Percentiles rank a stretch among this genome's conserved stretches.
Conservation (phyloP, 2,797 vertebrate species). For the Falco concolor region DNA sequence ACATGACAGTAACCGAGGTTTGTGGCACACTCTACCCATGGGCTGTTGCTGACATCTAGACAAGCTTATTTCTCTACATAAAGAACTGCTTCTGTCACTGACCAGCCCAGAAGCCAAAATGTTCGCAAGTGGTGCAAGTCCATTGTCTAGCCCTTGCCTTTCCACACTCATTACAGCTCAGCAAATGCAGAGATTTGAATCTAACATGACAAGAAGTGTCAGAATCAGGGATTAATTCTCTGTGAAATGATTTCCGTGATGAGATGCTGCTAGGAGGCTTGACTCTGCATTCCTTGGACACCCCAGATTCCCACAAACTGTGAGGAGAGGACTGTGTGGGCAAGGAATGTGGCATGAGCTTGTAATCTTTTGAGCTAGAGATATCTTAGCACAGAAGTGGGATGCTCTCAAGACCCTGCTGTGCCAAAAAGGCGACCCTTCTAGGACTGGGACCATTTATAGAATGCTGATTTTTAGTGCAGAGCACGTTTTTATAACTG, state of each 20-base stretch:
- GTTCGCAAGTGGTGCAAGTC: not conserved
- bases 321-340: not conserved
- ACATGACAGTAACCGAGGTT: not conserved
- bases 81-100: not conserved
- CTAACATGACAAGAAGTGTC: not conserved
- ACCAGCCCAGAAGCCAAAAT: slow-evolving; percentile 16
- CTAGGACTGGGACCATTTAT: not conserved
- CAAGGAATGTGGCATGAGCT: not conserved
- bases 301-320: not conserved
- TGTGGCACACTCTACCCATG: not conserved
- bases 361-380: not conserved
- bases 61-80: not conserved
- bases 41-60: not conserved
- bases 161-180: not conserved
- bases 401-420: not conserved
- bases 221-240: not conserved
- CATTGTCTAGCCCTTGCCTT: not conserved
- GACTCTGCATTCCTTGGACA: not conserved
- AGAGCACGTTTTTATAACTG: not conserved
- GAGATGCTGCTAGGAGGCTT: not conserved
- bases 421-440: not conserved
- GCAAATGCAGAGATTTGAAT: not conserved
- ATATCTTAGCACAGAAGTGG: not conserved
- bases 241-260: not conserved
- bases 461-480: not conserved